phyloP scores from a whole-genome alignment of 2,888 invertebrate species.

The Biston betularia region DNA sequence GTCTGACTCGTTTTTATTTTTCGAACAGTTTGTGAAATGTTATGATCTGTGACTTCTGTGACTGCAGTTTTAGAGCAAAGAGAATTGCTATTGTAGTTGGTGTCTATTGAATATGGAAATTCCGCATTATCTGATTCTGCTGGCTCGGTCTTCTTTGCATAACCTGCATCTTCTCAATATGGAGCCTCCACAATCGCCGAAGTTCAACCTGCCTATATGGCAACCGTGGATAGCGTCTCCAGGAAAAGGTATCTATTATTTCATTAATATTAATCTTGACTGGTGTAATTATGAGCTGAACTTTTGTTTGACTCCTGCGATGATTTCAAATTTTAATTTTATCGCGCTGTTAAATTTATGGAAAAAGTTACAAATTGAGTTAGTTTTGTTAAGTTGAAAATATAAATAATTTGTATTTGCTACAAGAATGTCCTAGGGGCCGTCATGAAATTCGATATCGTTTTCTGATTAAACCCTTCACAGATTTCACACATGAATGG shows the following conservation, averaged over 20 bases:
- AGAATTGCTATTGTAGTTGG: constrained; percentile 51
- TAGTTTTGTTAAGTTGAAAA: too few relatives aligned
- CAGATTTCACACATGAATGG: constrained; percentile 20
- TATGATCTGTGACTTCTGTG: constrained; percentile 38
- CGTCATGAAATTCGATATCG: constrained; percentile 10
- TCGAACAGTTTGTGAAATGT: constrained; percentile 32
- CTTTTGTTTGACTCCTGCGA: too few relatives aligned
- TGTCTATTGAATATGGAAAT: constrained; percentile 81
- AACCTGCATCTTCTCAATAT: constrained; percentile 70
- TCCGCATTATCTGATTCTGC: constrained; percentile 74
- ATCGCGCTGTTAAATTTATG: background rate
- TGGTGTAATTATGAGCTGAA: background rate
- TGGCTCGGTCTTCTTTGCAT: constrained; percentile 74
- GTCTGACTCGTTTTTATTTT: constrained; percentile 7
- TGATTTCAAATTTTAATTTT: too few relatives aligned
- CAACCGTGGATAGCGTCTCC: constrained; percentile 80
- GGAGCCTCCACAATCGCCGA: constrained; percentile 84
- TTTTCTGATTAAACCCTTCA: constrained; percentile 20
- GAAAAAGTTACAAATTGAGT: background rate
- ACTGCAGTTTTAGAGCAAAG: constrained; percentile 47
- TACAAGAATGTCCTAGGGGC: too few relatives aligned
- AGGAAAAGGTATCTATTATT: constrained; percentile 66
- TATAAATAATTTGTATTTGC: too few relatives aligned
- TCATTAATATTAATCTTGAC: background rate
- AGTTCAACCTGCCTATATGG: constrained; percentile 82